phyloP scores from a whole-genome alignment of 2,797 vertebrate species.

The Sparidentex hasta region DNA sequence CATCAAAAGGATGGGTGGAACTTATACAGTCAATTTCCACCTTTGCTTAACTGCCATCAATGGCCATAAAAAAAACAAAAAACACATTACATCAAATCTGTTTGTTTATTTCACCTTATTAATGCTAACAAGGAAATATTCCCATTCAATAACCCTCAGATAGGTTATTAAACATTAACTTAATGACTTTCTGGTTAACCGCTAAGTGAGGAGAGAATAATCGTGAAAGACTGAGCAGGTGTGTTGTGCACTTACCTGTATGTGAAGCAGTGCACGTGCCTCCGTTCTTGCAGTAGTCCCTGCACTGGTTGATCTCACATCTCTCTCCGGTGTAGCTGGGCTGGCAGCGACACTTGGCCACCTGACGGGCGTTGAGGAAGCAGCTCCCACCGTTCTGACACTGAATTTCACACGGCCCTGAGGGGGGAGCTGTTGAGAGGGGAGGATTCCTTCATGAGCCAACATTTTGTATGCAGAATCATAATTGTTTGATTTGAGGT shows the following conservation, averaged over 20 bases:
- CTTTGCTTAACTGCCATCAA: constrained; percentile 9
- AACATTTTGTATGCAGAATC: neutral
- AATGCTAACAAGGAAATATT: neutral
- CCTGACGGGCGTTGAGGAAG: constrained; percentile 93
- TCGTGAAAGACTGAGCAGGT: neutral
- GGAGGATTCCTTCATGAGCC: neutral
- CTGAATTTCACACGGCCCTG: constrained; percentile 88
- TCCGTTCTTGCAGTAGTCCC: constrained; percentile 94
- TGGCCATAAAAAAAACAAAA: neutral
- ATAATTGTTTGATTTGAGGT: neutral
- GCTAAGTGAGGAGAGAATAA: neutral
- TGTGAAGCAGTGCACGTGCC: constrained; percentile 94
- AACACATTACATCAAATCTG: neutral
- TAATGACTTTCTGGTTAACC: neutral
- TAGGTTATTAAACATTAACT: neutral
- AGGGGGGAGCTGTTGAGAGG: constrained; percentile 75
- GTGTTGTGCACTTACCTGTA: constrained; percentile 83
- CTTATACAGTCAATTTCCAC: constrained; percentile 7
- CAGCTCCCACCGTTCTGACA: constrained; percentile 95
- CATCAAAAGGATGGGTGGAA: neutral
- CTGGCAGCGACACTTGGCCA: constrained; percentile 96
- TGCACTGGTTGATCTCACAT: constrained; percentile 95
- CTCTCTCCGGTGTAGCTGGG: constrained; percentile 92
- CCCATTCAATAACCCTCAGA: no score
- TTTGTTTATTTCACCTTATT: neutral